phyloP scores from a whole-genome alignment of 2,888 invertebrate species.

The Seira sanloemensis region DNA sequence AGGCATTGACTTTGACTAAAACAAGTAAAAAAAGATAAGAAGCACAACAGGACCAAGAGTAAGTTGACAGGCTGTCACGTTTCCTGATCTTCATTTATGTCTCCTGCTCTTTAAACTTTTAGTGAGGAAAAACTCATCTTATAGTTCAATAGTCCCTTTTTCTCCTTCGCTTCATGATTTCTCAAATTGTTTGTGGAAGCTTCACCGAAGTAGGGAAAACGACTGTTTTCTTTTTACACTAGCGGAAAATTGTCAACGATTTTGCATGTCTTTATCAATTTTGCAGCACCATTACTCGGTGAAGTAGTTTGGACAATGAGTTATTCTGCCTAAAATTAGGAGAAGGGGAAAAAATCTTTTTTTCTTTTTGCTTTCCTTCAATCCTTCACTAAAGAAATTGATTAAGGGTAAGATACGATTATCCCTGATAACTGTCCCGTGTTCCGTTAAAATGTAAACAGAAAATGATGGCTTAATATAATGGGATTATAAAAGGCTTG shows the following conservation, averaged over 20 bases:
- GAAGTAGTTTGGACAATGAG: neutral
- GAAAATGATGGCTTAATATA: slow-evolving; percentile 53
- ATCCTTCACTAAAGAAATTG: neutral
- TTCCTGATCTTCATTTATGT: slow-evolving; percentile 60
- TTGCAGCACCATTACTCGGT: neutral
- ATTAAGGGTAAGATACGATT: neutral
- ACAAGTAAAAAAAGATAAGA: neutral
- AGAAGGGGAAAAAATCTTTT: neutral
- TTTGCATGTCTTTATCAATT: slow-evolving; percentile 5
- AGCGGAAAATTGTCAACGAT: slow-evolving; percentile 42
- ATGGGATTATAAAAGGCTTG: neutral
- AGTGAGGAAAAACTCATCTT: slow-evolving; percentile 51
- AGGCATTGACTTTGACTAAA: slow-evolving; percentile 55
- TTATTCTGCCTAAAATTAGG: neutral
- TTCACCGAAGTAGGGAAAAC: slow-evolving; percentile 39
- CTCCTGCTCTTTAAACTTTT: slow-evolving; percentile 58
- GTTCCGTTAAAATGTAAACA: slow-evolving; percentile 47
- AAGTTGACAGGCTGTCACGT: slow-evolving; percentile 68
- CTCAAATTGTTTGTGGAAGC: slow-evolving; percentile 34
- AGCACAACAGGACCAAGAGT: slow-evolving; percentile 53
- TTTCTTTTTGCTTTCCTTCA: neutral
- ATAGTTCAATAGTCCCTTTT: slow-evolving; percentile 14
- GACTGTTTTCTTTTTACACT: slow-evolving; percentile 27
- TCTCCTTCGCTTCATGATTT: slow-evolving; percentile 34
- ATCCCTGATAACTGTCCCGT: slow-evolving; percentile 43